Evolutionary conservation across 2,113 vertebrate species (phyloP).

Genomic region (Apistogramma diplotaenia): DNA sequence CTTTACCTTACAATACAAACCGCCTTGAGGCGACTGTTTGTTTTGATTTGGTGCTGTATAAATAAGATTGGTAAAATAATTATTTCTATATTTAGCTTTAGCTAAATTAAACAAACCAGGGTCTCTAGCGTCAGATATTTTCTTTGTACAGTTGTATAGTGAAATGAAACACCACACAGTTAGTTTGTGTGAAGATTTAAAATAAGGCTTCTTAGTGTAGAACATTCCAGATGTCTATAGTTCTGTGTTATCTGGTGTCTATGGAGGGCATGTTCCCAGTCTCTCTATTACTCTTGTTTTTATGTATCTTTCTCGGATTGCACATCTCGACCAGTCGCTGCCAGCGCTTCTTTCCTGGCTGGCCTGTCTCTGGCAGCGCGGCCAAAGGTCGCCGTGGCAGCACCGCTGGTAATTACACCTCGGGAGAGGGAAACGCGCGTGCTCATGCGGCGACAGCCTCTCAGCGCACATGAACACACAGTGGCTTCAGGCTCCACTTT

Average conservation of each 20-base stretch:
- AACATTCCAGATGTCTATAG: neutral
- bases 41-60: too few relatives aligned
- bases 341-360: neutral
- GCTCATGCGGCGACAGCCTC: neutral
- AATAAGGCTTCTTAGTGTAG: neutral
- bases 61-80: too few relatives aligned
- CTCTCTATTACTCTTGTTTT: neutral
- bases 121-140: neutral
- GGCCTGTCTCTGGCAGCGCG: constrained; percentile 8
- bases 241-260: neutral
- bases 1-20: too few relatives aligned
- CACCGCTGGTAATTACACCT: constrained; percentile 53
- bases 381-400: neutral
- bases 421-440: constrained; percentile 11
- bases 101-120: too few relatives aligned
- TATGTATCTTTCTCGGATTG: constrained; percentile 9
- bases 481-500: neutral
- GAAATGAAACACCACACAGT: accelerated
- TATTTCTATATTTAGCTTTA: too few relatives aligned
- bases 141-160: neutral
- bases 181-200: neutral
- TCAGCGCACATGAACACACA: neutral
- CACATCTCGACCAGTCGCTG: constrained; percentile 49
- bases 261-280: neutral
- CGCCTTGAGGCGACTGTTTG: too few relatives aligned